Conservation (phyloP, 1,140 invertebrate species). For the Microvelia longipes region DNA sequence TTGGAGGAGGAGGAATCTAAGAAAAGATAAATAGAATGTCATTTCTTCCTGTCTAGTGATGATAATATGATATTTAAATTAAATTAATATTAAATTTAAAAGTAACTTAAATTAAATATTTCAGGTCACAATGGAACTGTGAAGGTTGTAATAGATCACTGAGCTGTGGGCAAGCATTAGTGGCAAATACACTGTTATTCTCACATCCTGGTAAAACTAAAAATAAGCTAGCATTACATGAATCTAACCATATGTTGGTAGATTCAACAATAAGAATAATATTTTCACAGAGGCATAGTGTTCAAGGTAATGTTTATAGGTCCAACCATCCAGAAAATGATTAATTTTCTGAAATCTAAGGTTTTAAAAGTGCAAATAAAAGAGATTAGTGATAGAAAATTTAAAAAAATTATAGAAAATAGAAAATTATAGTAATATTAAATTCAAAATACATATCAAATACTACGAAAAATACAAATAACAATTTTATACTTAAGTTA, state of each 20-base stretch:
- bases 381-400: too few species aligned
- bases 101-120: background rate
- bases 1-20: too few species aligned
- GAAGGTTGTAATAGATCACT: background rate
- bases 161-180: background rate
- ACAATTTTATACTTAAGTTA: too few species aligned
- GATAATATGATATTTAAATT: background rate
- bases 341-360: too few species aligned
- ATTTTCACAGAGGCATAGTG: background rate
- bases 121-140: background rate
- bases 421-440: too few species aligned
- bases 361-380: too few species aligned
- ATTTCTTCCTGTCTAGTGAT: too few species aligned
- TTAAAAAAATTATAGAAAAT: too few species aligned
- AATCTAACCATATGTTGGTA: background rate
- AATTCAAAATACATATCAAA: too few species aligned
- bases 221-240: background rate
- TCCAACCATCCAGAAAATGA: too few species aligned
- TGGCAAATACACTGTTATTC: background rate
- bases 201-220: background rate
- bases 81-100: background rate
- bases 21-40: too few species aligned
- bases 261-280: background rate
- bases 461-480: too few species aligned
- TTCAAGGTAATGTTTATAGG: background rate